A percentile compares a stretch with the other conserved stretches of the same genome.
Evolutionary conservation across 2,113 vertebrate genomes (phyloP).

Genomic region (Stigmatopora nigra): DNA sequence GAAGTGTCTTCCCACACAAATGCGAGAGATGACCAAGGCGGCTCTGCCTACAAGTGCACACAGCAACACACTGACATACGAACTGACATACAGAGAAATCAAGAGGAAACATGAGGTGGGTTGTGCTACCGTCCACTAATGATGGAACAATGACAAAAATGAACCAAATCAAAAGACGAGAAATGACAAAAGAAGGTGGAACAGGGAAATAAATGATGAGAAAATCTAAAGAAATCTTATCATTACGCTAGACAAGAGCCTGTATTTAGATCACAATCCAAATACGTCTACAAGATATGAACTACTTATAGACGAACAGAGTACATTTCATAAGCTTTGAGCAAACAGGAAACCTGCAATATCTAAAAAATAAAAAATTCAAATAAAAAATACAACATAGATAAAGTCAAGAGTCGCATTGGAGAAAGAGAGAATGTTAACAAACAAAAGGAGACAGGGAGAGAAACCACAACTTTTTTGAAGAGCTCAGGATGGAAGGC

Average conservation of each 20-base stretch:
- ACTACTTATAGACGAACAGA: slow-evolving; percentile 44
- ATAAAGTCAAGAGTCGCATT: slow-evolving; percentile 1
- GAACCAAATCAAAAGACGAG: slow-evolving; percentile 42
- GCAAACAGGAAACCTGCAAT: slow-evolving; percentile 57
- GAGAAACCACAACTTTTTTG: slow-evolving; percentile 40
- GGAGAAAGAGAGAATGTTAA: slow-evolving; percentile 16
- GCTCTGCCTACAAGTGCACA: slow-evolving; percentile 28
- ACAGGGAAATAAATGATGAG: slow-evolving; percentile 19
- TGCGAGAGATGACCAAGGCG: slow-evolving; percentile 8
- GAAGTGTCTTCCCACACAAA: slow-evolving; percentile 5
- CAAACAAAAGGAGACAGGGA: slow-evolving; percentile 32
- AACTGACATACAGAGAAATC: slow-evolving; percentile 58
- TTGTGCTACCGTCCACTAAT: slow-evolving; percentile 35
- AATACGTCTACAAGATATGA: slow-evolving; percentile 53
- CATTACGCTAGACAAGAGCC: slow-evolving; percentile 48
- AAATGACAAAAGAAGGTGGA: slow-evolving; percentile 13
- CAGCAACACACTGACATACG: slow-evolving; percentile 28
- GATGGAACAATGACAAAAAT: slow-evolving; percentile 48
- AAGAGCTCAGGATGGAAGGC: slow-evolving; percentile 38
- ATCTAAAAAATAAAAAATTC: slow-evolving; percentile 22
- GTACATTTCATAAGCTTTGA: slow-evolving; percentile 44
- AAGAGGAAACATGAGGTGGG: slow-evolving; percentile 46
- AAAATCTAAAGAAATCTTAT: slow-evolving; percentile 60
- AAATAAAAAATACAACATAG: slow-evolving; percentile 21
- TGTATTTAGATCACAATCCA: slow-evolving; percentile 65